Evolutionary conservation across 2,888 invertebrate species (phyloP), one percentile per base, ranked within the genome.

Genomic region (Altica lythri): DNA sequence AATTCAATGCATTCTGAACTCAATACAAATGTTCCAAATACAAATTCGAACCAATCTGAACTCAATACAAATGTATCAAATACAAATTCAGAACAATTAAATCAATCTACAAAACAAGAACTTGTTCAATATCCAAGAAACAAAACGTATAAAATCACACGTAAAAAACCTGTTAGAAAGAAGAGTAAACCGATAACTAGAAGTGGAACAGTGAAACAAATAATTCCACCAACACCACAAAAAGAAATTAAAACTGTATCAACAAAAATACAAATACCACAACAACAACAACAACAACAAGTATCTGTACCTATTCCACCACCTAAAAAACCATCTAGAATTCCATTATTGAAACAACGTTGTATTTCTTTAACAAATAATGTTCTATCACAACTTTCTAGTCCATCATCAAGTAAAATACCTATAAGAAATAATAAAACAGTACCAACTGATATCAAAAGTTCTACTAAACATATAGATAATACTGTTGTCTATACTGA

Each of bases 341-440:
- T 77, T 45, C 76, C 76, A 35, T 64, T 77, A 52, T 72, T 69
- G 1, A 62, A 72, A 30, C 73, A 73, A 61, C 66, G 66, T 47
- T 70, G 72, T 2, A 51, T 69, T 25, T 63, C 69, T 8, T 14
- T 49, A 10, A 72, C 70, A 50, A 61, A 59, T 45, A 71, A 71
- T 51, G 35, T 59, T 10, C 69, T 69, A 51, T 63, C 67, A 2
- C 67, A 66, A 29, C 64, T 66, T 13, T 29, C 18, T 27, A 73
- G 73, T 57, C 30, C 25, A n/a, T n/a, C n/a, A n/a, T n/a, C n/a
- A 17, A 74, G 73, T 56, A 73, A 69, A 68, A 74, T 74, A 47
- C 75, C 73, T 4, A 53, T 74, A 9, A 69, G 68, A 64, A 52
- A 58, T 13, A 38, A 30, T 30, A 46, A 35, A 35, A 22, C 34